Evolutionary conservation across 2,797 vertebrate species (phyloP), one percentile per base, ranked within the genome.

Genomic region (Peromyscus aztecus): DNA sequence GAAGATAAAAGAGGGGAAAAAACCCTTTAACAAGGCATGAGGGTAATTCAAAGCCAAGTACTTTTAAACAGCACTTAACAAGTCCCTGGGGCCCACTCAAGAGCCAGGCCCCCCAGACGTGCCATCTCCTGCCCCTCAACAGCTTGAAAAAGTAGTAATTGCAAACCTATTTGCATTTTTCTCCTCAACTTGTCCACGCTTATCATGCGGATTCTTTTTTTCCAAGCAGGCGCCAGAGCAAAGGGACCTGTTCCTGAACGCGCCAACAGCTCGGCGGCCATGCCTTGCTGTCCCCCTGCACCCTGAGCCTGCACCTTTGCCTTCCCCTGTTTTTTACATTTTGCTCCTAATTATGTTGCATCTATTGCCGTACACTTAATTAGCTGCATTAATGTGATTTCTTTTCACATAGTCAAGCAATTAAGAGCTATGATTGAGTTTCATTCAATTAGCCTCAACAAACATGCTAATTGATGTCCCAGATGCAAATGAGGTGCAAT

Each of bases 361-460:
- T 99, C 99, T 99, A 99, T 99, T 99, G 99, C 99, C 99, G 98
- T 99, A 99, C 99, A 99, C 99, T 99, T 99, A 99, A 99, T 99
- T 99, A 99, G 99, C 98, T 98, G 98, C 99, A 99, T 99, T 99
- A 99, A 99, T 99, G 99, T 99, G 99, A 99, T 99, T 99, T 99
- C 99, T 99, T 99, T 99, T 99, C 99, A 99, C 99, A 99, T 99
- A 99, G 99, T 99, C 98, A 99, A 99, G 98, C 99, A 99, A 99
- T 99, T 99, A 99, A 99, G 98, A 98, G 99, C 98, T 98, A 99
- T 99, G 99, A 99, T 99, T 99, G 99, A 99, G 99, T 99, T 99
- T 99, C 99, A 99, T 99, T 99, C 99, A 99, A 99, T 99, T 99
- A 99, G 99, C 99, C 99, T 99, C 99, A 98, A 99, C 99, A 99